Evolutionary conservation across 2,797 vertebrate species (phyloP).

Genomic region (Liasis olivaceus): DNA sequence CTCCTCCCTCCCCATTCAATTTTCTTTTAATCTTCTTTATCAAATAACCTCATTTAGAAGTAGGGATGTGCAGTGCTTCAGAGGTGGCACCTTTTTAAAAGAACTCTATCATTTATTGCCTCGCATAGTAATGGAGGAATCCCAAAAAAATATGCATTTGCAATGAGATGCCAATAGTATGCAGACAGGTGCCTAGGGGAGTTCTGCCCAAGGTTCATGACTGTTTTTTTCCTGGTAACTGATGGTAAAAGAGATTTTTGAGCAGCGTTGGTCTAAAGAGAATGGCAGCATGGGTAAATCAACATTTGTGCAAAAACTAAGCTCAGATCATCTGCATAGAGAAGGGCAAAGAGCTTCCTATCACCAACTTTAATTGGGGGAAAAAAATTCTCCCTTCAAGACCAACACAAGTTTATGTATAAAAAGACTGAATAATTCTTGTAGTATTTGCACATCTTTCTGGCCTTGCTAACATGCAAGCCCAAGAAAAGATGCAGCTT

Average conservation of each 20-base stretch:
- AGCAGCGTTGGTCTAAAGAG: background rate
- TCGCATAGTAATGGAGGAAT: background rate
- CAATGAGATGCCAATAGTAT: background rate
- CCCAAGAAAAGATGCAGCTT: background rate
- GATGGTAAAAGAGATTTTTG: background rate
- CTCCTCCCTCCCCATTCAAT: background rate
- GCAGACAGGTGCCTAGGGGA: background rate
- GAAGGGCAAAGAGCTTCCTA: background rate
- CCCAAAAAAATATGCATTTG: background rate
- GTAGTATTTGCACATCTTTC: background rate
- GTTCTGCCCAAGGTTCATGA: background rate
- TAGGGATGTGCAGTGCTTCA: background rate
- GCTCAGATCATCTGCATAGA: background rate
- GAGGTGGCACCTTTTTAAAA: background rate
- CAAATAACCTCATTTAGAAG: background rate
- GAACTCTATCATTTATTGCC: background rate
- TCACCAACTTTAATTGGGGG: background rate
- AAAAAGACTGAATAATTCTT: too few relatives aligned
- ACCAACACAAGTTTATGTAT: background rate
- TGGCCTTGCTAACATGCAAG: background rate
- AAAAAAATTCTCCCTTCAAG: background rate
- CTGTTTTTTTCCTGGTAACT: background rate
- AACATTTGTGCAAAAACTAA: background rate
- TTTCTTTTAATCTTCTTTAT: background rate
- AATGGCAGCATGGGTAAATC: background rate